Percentiles rank a stretch among this genome's conserved stretches.
Conservation (phyloP, 2,888 invertebrate genomes). For the Tetragonula carbonaria region DNA sequence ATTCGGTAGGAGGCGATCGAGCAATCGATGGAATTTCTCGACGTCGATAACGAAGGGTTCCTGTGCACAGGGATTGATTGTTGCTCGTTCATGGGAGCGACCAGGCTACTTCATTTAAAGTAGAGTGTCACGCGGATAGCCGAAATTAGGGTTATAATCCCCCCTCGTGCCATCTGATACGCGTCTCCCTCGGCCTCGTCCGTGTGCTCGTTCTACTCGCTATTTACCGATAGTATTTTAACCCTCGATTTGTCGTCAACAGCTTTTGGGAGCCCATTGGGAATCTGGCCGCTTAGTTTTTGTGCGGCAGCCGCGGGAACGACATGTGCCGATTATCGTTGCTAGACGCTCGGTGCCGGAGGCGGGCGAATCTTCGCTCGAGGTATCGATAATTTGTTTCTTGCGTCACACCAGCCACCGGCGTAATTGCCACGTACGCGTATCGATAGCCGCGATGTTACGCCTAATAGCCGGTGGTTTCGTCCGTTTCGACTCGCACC, state of each 20-base stretch:
- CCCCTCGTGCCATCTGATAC: conserved; percentile 77
- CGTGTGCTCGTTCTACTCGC: conserved; percentile 61
- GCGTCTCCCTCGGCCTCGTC: conserved; percentile 73
- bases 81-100: conserved; percentile 42
- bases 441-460: conserved; percentile 34
- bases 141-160: conserved; percentile 84
- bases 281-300: conserved; percentile 71
- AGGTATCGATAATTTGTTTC: conserved; percentile 51
- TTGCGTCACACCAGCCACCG: not conserved
- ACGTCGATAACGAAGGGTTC: conserved; percentile 8
- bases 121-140: conserved; percentile 71
- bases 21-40: conserved; percentile 19
- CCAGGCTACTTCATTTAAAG: conserved; percentile 68
- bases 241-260: conserved; percentile 84
- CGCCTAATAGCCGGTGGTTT: conserved; percentile 48
- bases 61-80: conserved; percentile 38
- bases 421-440: conserved; percentile 44
- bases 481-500: conserved; percentile 19
- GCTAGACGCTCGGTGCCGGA: conserved; percentile 23
- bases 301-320: conserved; percentile 57
- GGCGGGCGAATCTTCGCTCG: conserved; percentile 18
- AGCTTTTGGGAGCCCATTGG: conserved; percentile 81
- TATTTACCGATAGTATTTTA: conserved; percentile 84
- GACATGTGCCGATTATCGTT: conserved; percentile 67
- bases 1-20: not conserved